Conservation (phyloP, 2,113 vertebrate genomes). For the Cathartes aura region DNA sequence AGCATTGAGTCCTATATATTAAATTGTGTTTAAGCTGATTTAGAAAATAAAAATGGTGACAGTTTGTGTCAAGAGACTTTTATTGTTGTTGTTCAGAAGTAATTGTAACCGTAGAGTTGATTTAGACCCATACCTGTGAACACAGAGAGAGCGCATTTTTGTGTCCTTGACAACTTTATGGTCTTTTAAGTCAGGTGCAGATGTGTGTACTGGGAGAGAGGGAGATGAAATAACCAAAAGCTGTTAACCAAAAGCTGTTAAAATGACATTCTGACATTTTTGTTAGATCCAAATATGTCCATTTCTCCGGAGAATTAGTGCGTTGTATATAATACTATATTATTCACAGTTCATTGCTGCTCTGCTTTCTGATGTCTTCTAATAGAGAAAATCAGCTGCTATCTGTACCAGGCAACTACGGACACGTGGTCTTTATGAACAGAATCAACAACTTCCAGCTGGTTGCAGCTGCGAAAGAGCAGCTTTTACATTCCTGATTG, state of each 20-base stretch:
- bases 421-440: rapidly evolving
- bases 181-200: neutral
- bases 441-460: neutral
- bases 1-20: neutral
- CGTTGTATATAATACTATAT: neutral
- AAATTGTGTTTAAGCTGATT: neutral
- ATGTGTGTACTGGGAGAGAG: neutral
- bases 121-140: neutral
- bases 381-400: neutral
- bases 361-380: neutral
- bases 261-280: neutral
- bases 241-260: neutral
- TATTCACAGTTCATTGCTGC: neutral
- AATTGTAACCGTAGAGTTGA: neutral
- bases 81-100: neutral
- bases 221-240: neutral
- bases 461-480: neutral
- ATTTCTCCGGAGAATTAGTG: neutral
- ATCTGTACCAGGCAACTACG: neutral
- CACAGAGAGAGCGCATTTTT: neutral
- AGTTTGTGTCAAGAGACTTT: neutral
- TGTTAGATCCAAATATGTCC: neutral
- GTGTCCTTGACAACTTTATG: neutral
- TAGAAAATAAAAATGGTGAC: neutral
- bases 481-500: neutral